Evolutionary conservation across 2,797 vertebrate species (phyloP).

Genomic region (Poeciliopsis turneri): DNA sequence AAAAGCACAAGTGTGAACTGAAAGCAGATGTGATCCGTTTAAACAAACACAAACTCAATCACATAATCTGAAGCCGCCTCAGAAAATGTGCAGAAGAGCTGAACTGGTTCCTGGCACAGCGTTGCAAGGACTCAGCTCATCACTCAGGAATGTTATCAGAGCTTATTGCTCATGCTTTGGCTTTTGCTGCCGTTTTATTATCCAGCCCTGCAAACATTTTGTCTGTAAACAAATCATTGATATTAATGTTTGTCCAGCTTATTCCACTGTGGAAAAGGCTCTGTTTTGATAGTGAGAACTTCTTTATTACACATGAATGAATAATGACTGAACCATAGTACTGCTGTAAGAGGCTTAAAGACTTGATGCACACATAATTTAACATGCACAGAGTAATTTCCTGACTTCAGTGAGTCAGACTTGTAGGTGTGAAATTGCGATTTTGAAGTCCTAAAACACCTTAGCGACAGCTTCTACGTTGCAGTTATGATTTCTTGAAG

Average conservation of each 20-base stretch:
- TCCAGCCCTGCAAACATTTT: conserved; percentile 18
- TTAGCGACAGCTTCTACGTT: not conserved
- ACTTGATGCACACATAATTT: not conserved
- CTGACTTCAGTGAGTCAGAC: not conserved
- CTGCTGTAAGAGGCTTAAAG: not conserved
- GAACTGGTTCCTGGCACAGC: conserved; percentile 5
- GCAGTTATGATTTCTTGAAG: not conserved
- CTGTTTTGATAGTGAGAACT: not conserved
- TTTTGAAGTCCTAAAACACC: not conserved
- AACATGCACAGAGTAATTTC: not conserved
- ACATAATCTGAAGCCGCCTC: not conserved
- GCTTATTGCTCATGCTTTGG: conserved; percentile 29
- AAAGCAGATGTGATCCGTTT: not conserved
- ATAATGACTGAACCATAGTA: not conserved
- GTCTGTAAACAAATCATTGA: conserved; percentile 25
- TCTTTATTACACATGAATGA: not conserved
- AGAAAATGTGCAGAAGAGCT: not conserved
- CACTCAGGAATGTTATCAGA: conserved; percentile 53
- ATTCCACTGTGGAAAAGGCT: not conserved
- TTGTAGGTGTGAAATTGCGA: conserved; percentile 6
- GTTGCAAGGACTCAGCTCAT: conserved; percentile 18
- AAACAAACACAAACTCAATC: not conserved
- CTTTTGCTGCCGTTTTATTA: conserved; percentile 28
- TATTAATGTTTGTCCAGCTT: conserved; percentile 24
- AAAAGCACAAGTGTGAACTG: not conserved